These are phyloP conservation scores for Clistopyga incitator DNA, from an alignment of 2,888 invertebrate genomes.

Conservation along the genomic window DNA sequence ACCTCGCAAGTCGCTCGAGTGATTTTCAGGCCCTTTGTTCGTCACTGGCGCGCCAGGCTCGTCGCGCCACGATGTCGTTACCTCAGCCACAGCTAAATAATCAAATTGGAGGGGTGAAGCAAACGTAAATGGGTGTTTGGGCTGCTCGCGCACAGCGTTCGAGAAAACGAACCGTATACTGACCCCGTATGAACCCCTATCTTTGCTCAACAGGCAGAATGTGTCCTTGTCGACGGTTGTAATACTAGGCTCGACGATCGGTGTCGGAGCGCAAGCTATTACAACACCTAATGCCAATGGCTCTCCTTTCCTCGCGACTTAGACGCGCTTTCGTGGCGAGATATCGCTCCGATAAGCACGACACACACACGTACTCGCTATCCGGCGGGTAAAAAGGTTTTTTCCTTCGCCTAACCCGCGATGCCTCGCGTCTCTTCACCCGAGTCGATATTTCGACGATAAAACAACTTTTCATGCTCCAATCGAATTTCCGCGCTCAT, in stretches of 20 bases:
- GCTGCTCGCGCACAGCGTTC: slow-evolving; percentile 34
- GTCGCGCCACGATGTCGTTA: slow-evolving; percentile 44
- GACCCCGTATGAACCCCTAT: slow-evolving; percentile 76
- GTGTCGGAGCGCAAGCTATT: not conserved
- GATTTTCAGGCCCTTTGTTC: slow-evolving; percentile 72
- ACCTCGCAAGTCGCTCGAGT: slow-evolving; percentile 69
- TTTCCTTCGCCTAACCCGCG: slow-evolving; percentile 66
- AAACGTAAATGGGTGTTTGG: slow-evolving; percentile 30
- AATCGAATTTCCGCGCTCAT: not conserved
- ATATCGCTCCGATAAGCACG: slow-evolving; percentile 64
- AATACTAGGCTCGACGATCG: not conserved
- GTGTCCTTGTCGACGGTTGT: slow-evolving; percentile 60
- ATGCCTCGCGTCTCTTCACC: slow-evolving; percentile 26
- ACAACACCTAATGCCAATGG: slow-evolving; percentile 35
- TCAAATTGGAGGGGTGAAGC: not conserved
- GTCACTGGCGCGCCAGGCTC: slow-evolving; percentile 27
- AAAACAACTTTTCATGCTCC: slow-evolving; percentile 19
- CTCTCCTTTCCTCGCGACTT: slow-evolving; percentile 25
- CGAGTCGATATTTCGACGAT: slow-evolving; percentile 56
- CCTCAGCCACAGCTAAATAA: not conserved
- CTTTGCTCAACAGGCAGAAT: slow-evolving; percentile 78
- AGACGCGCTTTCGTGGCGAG: slow-evolving; percentile 55
- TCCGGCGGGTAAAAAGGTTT: slow-evolving; percentile 11
- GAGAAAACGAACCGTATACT: slow-evolving; percentile 63
- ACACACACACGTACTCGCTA: too few species aligned